These are phyloP conservation scores for Microchrysa polita DNA, from an alignment of 2,888 invertebrate species.

Conservation along the genomic window DNA sequence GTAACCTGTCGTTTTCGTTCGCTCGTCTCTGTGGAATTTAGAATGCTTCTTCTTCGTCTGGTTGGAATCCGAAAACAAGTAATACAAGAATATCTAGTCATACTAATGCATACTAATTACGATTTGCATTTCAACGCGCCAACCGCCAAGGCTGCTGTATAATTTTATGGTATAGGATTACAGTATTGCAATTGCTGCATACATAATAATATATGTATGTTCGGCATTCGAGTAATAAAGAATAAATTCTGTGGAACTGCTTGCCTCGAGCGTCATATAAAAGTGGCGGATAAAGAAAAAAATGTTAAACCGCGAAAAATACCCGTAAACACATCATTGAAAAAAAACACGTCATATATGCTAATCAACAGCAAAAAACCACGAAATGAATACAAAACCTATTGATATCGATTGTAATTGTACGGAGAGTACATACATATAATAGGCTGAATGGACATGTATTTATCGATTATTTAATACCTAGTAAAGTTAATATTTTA, in stretches of 20 bases:
- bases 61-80: constrained; percentile 31
- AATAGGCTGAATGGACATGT: not conserved
- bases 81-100: constrained; percentile 17
- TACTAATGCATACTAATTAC: constrained; percentile 17
- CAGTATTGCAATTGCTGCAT: no score
- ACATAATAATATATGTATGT: no score
- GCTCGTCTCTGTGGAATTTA: constrained; percentile 1
- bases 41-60: not conserved
- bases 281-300: not conserved
- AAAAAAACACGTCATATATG: constrained; percentile 16
- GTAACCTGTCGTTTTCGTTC: not conserved
- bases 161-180: not conserved
- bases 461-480: constrained; percentile 23
- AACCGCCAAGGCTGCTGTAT: constrained; percentile 34
- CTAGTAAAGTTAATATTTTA: not conserved
- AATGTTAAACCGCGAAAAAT: constrained; percentile 18
- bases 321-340: not conserved
- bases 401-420: constrained; percentile 1
- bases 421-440: not conserved
- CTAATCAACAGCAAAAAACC: constrained; percentile 4
- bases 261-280: not conserved
- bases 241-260: constrained; percentile 22
- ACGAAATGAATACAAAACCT: not conserved
- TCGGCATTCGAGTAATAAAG: not conserved
- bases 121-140: constrained; percentile 34